Evolutionary conservation across 2,797 vertebrate genomes (phyloP).

Genomic region (Serranus cabrilla): DNA sequence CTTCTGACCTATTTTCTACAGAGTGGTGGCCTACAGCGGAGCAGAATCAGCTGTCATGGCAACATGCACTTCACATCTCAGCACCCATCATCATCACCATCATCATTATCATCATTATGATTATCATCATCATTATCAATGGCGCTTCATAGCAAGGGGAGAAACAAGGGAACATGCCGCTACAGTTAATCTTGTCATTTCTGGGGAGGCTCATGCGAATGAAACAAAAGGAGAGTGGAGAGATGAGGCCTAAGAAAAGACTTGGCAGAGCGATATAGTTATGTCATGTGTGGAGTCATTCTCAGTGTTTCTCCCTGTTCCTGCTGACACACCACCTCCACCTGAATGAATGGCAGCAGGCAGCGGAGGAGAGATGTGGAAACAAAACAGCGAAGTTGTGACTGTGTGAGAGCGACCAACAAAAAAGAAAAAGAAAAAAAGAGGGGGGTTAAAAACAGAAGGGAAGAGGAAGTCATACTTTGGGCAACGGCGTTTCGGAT

Average conservation of each 20-base stretch:
- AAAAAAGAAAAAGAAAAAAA: not conserved
- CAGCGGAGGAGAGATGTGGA: slow-evolving; percentile 64
- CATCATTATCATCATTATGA: slow-evolving; percentile 52
- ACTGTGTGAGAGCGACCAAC: slow-evolving; percentile 54
- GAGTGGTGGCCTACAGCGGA: slow-evolving; percentile 46
- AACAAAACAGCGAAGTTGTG: slow-evolving; percentile 57
- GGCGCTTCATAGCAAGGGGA: slow-evolving; percentile 49
- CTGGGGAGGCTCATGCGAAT: slow-evolving; percentile 71
- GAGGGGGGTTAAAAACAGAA: slow-evolving; percentile 64
- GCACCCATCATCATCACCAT: slow-evolving; percentile 64
- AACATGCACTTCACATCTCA: slow-evolving; percentile 77
- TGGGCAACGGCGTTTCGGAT: slow-evolving; percentile 87
- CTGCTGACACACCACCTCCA: slow-evolving; percentile 73
- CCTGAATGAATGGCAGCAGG: slow-evolving; percentile 78
- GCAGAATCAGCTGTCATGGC: slow-evolving; percentile 72
- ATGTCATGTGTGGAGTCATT: slow-evolving; percentile 76
- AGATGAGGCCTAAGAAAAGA: slow-evolving; percentile 71
- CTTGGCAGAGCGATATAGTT: slow-evolving; percentile 60
- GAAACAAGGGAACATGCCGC: slow-evolving; percentile 70
- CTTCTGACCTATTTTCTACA: slow-evolving; percentile 57
- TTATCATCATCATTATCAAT: slow-evolving; percentile 62
- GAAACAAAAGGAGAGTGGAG: slow-evolving; percentile 52
- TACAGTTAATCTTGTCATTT: slow-evolving; percentile 53
- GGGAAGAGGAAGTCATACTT: slow-evolving; percentile 89
- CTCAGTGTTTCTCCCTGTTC: slow-evolving; percentile 54